These are phyloP conservation scores for Tipula helvola DNA, from an alignment of 2,888 invertebrate species.

Conservation along the genomic window DNA sequence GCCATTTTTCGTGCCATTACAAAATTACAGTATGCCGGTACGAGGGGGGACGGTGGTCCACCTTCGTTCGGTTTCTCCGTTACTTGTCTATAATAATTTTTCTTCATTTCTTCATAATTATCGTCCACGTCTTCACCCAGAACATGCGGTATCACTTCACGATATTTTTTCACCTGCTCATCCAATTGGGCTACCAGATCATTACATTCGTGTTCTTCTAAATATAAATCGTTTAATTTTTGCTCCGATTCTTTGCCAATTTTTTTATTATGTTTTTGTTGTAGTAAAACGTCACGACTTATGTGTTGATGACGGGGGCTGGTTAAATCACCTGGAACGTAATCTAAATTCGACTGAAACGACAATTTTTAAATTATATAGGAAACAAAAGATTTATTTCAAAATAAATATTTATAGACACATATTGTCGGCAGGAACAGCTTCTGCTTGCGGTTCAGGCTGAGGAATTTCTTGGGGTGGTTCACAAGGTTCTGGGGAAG, in stretches of 20 bases:
- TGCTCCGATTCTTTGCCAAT: slow-evolving; percentile 22
- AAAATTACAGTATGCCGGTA: slow-evolving; percentile 52
- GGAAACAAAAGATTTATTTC: background rate
- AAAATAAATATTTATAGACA: background rate
- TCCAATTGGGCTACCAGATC: slow-evolving; percentile 13
- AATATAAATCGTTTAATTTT: slow-evolving; percentile 27
- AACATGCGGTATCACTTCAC: slow-evolving; percentile 12
- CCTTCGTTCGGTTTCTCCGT: slow-evolving; percentile 32
- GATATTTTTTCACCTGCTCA: slow-evolving; percentile 12
- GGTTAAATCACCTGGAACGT: slow-evolving; percentile 41
- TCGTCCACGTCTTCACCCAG: slow-evolving; percentile 15
- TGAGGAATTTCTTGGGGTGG: background rate
- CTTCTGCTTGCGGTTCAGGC: background rate
- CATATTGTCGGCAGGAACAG: background rate
- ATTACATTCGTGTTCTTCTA: slow-evolving; percentile 22
- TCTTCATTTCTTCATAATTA: slow-evolving; percentile 19
- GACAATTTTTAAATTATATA: background rate
- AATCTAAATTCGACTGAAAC: slow-evolving; percentile 22
- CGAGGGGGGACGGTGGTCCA: slow-evolving; percentile 30
- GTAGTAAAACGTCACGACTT: slow-evolving; percentile 28
- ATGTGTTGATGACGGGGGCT: slow-evolving; percentile 32
- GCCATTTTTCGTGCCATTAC: slow-evolving; percentile 66
- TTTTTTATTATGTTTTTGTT: slow-evolving; percentile 23
- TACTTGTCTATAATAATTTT: slow-evolving; percentile 12
- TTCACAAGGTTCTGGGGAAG: background rate